Conservation (phyloP, 1,140 invertebrate species). For the Polypedilum vanderplanki region DNA sequence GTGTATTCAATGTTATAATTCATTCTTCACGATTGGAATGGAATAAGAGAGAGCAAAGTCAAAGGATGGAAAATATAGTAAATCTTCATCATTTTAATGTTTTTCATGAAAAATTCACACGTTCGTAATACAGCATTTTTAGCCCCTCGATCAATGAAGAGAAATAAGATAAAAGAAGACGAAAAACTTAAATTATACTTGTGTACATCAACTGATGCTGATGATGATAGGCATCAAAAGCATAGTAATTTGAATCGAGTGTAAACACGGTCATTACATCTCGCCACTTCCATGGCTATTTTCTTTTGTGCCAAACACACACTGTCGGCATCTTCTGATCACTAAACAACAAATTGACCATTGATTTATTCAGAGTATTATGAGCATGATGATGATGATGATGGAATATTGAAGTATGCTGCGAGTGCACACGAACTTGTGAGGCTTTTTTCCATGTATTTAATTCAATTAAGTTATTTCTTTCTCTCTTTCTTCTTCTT, state of each 20-base stretch:
- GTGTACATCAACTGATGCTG: background rate
- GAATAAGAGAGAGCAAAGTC: background rate
- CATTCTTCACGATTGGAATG: background rate
- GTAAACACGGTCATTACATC: constrained; percentile 24
- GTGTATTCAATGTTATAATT: constrained; percentile 27
- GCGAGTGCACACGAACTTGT: constrained; percentile 10
- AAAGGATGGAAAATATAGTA: constrained; percentile 14
- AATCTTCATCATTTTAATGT: background rate
- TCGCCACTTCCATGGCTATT: constrained; percentile 26
- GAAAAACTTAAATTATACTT: too few species aligned
- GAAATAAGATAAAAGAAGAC: too few species aligned
- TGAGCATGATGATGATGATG: constrained; percentile 15
- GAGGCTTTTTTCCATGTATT: constrained; percentile 26
- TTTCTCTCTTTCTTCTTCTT: background rate
- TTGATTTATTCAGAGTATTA: constrained; percentile 24
- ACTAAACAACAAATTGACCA: constrained; percentile 25
- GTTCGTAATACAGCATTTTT: background rate
- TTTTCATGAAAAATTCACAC: constrained; percentile 13
- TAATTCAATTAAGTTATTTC: constrained; percentile 27
- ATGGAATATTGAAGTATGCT: constrained; percentile 13
- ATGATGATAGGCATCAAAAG: constrained; percentile 4
- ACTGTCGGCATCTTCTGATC: constrained; percentile 22
- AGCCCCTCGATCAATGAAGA: background rate
- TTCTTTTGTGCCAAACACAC: background rate
- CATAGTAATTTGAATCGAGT: constrained; percentile 25